These are phyloP conservation scores for Barypeithes pellucidus DNA, from an alignment of 2,888 invertebrate genomes.

Conservation along the genomic window DNA sequence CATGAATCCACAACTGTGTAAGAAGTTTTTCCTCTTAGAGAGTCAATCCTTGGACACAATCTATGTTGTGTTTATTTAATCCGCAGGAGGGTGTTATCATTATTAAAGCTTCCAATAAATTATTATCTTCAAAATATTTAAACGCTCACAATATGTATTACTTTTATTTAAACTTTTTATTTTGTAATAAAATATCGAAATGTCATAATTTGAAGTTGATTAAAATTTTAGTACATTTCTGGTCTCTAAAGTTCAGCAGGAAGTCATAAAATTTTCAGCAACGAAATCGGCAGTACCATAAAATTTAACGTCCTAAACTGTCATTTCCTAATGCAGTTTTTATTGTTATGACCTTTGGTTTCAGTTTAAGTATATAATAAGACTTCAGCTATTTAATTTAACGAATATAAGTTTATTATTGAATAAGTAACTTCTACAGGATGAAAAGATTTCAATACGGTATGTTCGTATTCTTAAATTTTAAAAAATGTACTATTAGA, in stretches of 20 bases:
- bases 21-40: too few species aligned
- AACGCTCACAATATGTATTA: too few species aligned
- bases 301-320: slow-evolving; percentile 36
- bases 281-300: slow-evolving; percentile 33
- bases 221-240: neutral
- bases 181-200: too few species aligned
- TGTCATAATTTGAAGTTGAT: neutral
- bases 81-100: too few species aligned
- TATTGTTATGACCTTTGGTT: slow-evolving; percentile 27
- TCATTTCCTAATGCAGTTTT: slow-evolving; percentile 39
- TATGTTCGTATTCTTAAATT: too few species aligned
- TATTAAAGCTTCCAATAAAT: too few species aligned
- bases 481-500: too few species aligned
- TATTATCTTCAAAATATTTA: too few species aligned
- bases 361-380: neutral
- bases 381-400: neutral
- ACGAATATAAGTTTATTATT: neutral
- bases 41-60: too few species aligned
- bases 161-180: too few species aligned
- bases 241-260: slow-evolving; percentile 16
- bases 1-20: too few species aligned
- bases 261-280: slow-evolving; percentile 31
- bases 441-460: neutral
- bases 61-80: too few species aligned
- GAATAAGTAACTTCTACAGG: neutral